phyloP scores from a whole-genome alignment of 37 sponge, comb jelly and placozoan genomes.

The Bolinopsis microptera region DNA sequence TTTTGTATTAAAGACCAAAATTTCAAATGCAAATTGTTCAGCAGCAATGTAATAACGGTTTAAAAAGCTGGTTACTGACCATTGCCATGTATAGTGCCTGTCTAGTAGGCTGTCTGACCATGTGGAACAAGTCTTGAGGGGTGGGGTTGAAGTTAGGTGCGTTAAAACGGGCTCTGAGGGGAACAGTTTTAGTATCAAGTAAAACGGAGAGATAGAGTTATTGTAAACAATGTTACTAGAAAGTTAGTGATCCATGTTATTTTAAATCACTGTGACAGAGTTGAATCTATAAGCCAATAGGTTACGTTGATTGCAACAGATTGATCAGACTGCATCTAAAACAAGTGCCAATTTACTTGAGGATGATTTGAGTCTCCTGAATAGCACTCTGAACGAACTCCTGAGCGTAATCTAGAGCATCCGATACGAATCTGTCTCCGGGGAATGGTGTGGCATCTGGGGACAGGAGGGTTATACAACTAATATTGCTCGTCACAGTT shows the following conservation, averaged over 20 bases:
- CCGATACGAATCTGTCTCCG: slow-evolving; percentile 16
- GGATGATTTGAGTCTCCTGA: slow-evolving; percentile 29
- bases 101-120: slow-evolving; percentile 39
- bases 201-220: no score
- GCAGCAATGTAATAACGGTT: no score
- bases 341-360: background rate
- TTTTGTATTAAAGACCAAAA: background rate
- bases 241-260: no score
- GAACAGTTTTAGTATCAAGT: no score
- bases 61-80: background rate
- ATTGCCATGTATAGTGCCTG: slow-evolving; percentile 47
- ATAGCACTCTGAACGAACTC: slow-evolving; percentile 12
- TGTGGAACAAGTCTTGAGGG: slow-evolving; percentile 12
- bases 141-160: background rate
- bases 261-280: no score
- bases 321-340: no score
- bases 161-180: slow-evolving; percentile 6
- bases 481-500: no score
- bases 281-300: no score
- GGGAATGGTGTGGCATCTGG: slow-evolving; percentile 33
- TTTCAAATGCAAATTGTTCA: background rate
- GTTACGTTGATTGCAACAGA: no score
- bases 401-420: slow-evolving; percentile 15
- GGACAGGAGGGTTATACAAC: no score
- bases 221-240: no score